phyloP scores from a whole-genome alignment of 1,140 invertebrate genomes.

The Heliconius hermathena region DNA sequence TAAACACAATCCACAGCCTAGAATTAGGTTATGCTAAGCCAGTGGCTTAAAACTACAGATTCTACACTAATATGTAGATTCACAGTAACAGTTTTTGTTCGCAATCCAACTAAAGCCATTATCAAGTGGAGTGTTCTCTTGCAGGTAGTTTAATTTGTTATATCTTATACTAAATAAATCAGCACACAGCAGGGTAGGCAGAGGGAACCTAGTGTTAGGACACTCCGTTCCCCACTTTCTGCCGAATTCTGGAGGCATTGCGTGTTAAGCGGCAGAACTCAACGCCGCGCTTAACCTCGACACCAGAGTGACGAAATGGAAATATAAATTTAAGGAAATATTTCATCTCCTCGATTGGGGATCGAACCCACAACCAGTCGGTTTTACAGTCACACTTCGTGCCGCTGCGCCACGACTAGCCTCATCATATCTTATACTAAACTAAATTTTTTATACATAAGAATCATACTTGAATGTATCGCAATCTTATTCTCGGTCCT shows the following conservation, averaged over 20 bases:
- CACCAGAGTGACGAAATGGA: too few species aligned
- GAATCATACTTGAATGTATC: neutral
- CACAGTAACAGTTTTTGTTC: slow-evolving; percentile 16
- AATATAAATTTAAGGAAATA: too few species aligned
- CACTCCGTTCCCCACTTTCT: too few species aligned
- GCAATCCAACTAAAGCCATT: slow-evolving; percentile 8
- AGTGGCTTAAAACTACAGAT: slow-evolving; percentile 19
- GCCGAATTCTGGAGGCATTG: too few species aligned
- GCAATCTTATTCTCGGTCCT: neutral
- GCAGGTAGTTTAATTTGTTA: neutral
- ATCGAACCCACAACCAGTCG: too few species aligned
- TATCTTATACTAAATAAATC: neutral
- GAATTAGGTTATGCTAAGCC: slow-evolving; percentile 41
- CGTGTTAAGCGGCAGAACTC: too few species aligned
- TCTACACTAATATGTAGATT: slow-evolving; percentile 17
- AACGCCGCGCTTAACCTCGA: too few species aligned
- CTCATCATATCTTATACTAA: neutral
- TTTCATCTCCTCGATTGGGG: too few species aligned
- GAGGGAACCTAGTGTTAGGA: too few species aligned
- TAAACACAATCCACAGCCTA: slow-evolving; percentile 44
- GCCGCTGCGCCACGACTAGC: too few species aligned
- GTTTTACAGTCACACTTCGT: too few species aligned
- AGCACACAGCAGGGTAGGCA: too few species aligned
- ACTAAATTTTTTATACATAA: slow-evolving; percentile 4
- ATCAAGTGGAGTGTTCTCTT: neutral